A percentile compares a stretch with the other conserved stretches of the same genome.
Conservation (phyloP, 2,888 invertebrate species). For the Drosophila robusta region DNA sequence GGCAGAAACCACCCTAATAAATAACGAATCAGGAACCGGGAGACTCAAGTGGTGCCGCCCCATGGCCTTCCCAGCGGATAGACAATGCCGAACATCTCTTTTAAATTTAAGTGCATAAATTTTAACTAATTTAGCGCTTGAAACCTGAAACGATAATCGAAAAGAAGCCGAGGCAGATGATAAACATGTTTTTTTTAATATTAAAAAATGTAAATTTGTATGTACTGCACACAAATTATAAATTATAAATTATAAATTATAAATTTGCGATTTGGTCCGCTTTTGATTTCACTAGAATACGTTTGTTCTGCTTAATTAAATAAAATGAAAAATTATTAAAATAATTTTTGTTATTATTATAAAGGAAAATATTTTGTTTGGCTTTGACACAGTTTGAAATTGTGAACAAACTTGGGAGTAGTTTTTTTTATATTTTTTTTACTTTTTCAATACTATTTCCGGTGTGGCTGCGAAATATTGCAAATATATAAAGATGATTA, state of each 20-base stretch:
- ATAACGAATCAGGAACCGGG: neutral
- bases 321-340: neutral
- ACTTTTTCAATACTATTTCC: slow-evolving; percentile 18
- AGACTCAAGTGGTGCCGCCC: neutral
- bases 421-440: neutral
- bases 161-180: neutral
- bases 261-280: neutral
- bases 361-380: neutral
- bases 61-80: neutral
- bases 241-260: neutral
- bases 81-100: slow-evolving; percentile 2
- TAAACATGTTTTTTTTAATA: slow-evolving; percentile 11
- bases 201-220: neutral
- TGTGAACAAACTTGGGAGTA: slow-evolving; percentile 1
- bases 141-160: slow-evolving; percentile 6
- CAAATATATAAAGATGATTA: neutral
- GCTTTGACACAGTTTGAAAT: slow-evolving; percentile 20
- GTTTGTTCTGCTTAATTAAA: neutral
- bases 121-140: slow-evolving; percentile 4
- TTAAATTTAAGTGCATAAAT: neutral
- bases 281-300: neutral
- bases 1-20: neutral
- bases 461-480: slow-evolving; percentile 7
- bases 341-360: neutral
- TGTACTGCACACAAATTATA: neutral